Base-by-base conservation (phyloP, 2,888 invertebrate genomes). In the Baronia brevicornis region DNA sequence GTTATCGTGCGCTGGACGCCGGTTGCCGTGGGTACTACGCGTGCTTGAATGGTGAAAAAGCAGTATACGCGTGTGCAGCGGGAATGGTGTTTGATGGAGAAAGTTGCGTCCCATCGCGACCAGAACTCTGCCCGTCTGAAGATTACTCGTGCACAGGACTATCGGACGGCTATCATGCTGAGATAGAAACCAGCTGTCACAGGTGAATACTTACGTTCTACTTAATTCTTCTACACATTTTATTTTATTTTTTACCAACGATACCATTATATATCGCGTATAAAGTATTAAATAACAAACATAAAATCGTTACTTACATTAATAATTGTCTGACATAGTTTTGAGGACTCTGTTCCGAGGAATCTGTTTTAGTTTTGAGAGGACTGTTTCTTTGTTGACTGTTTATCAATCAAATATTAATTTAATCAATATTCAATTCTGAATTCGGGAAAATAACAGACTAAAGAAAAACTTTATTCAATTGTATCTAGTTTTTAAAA, bases 21-120 rank as follows among this genome's bases (percentile, higher is more conserved):
- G 87, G 86, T 2, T 89, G 89, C 50, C 82, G 87, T 25, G 85
- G 87, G 5, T 89, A 88, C 65, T 87, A 84, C 61, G 85, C 80
- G 46, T 89, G 89, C 59, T 69, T 72, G 9, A 68, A 67, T 36
- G 86, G 87, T 1, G 75, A 82, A 44, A 87, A 87, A 52, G 85
- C 86, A n/a, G 80, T 85, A 10, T 88, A 87, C 58, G 74, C 88
- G 19, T 88, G 89, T 44, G 69, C 84, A 1, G 60, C 70, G 12
- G 85, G 85, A 2, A 65, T 68, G 27, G 72, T 73, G 8, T 88
- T 88, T 57, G 85, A 88, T 56, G 87, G 87, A 1, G 87, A 87
- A 38, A 60, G 65, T 2, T 88, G 88, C 53, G 84, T 80, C n/a
- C 60, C 62, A 3, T 50, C 64, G 8, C 47, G 55, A 2, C 57